Evolutionary conservation across 2,888 invertebrate species (phyloP).

Genomic region (Marronus borbonicus): DNA sequence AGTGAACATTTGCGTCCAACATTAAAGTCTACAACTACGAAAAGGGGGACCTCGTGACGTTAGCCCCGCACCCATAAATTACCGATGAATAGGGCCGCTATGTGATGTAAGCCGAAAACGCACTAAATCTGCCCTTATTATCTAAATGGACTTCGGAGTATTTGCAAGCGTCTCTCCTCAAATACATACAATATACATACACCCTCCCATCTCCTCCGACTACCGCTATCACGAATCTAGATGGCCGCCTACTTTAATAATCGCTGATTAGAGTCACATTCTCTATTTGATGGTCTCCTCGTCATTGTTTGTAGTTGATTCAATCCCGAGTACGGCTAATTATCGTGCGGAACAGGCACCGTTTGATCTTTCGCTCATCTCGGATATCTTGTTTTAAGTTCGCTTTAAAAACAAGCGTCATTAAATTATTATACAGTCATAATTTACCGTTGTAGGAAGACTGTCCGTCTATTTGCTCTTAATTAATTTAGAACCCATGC

Average conservation of each 20-base stretch:
- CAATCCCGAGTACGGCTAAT: conserved; percentile 10
- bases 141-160: conserved; percentile 69
- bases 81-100: conserved; percentile 65
- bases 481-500: conserved; percentile 39
- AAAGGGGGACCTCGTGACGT: conserved; percentile 52
- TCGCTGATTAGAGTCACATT: conserved; percentile 49
- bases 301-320: conserved; percentile 39
- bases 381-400: conserved; percentile 46
- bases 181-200: conserved; percentile 53
- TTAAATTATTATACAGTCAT: conserved; percentile 44
- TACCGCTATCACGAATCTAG: conserved; percentile 56
- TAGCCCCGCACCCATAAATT: conserved; percentile 67
- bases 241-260: conserved; percentile 58
- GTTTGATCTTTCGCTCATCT: conserved; percentile 30
- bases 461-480: conserved; percentile 39
- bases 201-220: conserved; percentile 55
- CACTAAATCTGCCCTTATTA: conserved; percentile 69
- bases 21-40: conserved; percentile 56
- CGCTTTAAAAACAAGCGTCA: conserved; percentile 45
- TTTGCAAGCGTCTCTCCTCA: conserved; percentile 63
- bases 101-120: conserved; percentile 69
- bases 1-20: conserved; percentile 50
- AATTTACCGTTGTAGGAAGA: conserved; percentile 30
- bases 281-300: conserved; percentile 45
- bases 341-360: conserved; percentile 39